Percentiles rank a stretch among this genome's conserved stretches.
These are phyloP conservation scores for Turritopsis dohrnii DNA, from an alignment of 30 jellyfish, hydroid and myxozoan species.

Conservation along the genomic window DNA sequence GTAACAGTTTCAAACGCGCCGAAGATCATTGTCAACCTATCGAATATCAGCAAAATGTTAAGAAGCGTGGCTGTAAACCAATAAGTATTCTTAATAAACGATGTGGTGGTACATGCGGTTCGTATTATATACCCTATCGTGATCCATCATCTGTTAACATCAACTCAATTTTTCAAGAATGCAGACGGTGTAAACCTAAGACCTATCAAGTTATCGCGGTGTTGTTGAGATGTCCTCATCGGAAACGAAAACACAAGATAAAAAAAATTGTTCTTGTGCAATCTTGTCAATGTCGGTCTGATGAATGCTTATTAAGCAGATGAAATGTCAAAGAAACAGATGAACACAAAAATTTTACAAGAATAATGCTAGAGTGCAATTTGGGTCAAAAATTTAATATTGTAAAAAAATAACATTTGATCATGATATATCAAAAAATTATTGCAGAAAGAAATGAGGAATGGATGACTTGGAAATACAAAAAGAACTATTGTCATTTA, in stretches of 20 bases:
- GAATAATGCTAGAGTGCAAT: not conserved
- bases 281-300: constrained; percentile 10
- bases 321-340: not conserved
- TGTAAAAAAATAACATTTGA: too few species aligned
- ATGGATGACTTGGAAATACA: too few species aligned
- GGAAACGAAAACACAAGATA: constrained; percentile 5
- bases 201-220: constrained; percentile 5
- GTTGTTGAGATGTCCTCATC: constrained; percentile 1
- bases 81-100: not conserved
- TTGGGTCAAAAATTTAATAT: too few species aligned
- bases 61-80: constrained; percentile 11
- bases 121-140: not conserved
- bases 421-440: too few species aligned
- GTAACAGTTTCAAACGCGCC: not conserved
- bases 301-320: not conserved
- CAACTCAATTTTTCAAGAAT: not conserved
- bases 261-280: not conserved
- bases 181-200: not conserved
- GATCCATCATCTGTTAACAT: not conserved
- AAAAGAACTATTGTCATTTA: too few species aligned
- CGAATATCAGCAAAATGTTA: not conserved
- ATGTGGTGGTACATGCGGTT: not conserved
- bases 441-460: too few species aligned
- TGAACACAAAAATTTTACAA: not conserved
- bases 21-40: not conserved